Percentiles rank a stretch among this genome's conserved stretches.
These are phyloP conservation scores for Phrynosoma platyrhinos DNA, from an alignment of 2,113 vertebrate genomes.

Conservation along the genomic window DNA sequence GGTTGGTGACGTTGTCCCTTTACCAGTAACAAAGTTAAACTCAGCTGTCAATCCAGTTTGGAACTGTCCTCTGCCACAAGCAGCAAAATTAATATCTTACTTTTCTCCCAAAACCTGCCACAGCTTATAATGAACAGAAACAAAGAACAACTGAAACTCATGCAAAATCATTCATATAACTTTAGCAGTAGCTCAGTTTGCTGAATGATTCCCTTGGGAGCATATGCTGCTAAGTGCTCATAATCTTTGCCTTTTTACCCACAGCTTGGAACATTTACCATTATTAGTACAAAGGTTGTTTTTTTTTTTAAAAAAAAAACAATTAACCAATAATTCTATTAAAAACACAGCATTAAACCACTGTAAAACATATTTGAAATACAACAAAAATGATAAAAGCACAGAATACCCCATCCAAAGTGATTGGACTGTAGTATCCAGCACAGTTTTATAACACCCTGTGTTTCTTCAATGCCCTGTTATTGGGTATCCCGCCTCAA, in stretches of 20 bases:
- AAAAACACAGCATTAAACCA: too few relatives aligned
- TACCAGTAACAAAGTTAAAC: too few relatives aligned
- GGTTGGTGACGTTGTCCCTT: too few relatives aligned
- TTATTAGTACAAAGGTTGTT: neutral
- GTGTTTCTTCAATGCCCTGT: neutral
- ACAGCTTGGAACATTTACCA: neutral
- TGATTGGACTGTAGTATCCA: too few relatives aligned
- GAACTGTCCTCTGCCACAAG: too few relatives aligned
- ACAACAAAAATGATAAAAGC: too few relatives aligned
- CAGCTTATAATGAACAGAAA: neutral
- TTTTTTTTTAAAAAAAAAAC: too few relatives aligned
- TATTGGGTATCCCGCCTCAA: neutral
- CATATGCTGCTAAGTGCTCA: constrained; percentile 34
- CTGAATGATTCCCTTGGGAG: neutral
- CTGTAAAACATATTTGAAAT: too few relatives aligned
- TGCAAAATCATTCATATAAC: neutral
- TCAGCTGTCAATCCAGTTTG: too few relatives aligned
- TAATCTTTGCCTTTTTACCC: constrained; percentile 14
- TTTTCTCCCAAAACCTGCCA: neutral
- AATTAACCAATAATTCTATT: too few relatives aligned
- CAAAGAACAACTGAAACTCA: neutral
- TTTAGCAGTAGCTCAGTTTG: neutral
- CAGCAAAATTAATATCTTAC: neutral
- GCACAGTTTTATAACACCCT: neutral
- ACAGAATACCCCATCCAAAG: too few relatives aligned